phyloP scores from a whole-genome alignment of 2,888 invertebrate species.

The Aphidoletes aphidimyza region DNA sequence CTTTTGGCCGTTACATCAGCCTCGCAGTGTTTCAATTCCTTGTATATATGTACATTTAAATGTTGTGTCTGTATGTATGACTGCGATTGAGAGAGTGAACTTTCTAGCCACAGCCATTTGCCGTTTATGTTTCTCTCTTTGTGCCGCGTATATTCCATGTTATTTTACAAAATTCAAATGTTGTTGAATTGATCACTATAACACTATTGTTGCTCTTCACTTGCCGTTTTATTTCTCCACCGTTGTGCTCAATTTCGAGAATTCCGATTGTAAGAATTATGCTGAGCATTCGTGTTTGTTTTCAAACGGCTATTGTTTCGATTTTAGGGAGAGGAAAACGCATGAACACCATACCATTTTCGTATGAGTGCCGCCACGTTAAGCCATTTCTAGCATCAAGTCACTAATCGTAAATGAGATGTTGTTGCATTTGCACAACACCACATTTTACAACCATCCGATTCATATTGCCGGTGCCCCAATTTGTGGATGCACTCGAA shows the following conservation, averaged over 20 bases:
- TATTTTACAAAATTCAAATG: too few species aligned
- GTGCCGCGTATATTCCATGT: too few species aligned
- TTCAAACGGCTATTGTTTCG: neutral
- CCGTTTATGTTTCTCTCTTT: too few species aligned
- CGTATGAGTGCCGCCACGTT: neutral
- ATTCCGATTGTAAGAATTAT: constrained; percentile 24
- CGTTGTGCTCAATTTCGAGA: neutral
- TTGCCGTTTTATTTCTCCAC: constrained; percentile 22
- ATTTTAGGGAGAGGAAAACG: neutral
- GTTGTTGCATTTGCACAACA: neutral
- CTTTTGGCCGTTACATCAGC: neutral
- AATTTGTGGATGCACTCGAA: neutral
- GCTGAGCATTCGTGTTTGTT: neutral
- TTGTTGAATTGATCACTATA: constrained; percentile 4
- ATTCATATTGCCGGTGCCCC: neutral
- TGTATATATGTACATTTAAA: too few species aligned
- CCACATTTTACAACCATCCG: neutral
- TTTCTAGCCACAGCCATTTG: too few species aligned
- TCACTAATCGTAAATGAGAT: neutral
- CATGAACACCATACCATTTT: neutral
- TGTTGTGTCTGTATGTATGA: too few species aligned
- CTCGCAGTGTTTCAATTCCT: too few species aligned
- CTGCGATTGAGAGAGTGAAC: too few species aligned
- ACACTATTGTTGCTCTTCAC: neutral
- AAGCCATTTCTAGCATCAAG: neutral